Evolutionary conservation across 2,113 vertebrate genomes (phyloP).

Genomic region (Neolamprologus sp.): DNA sequence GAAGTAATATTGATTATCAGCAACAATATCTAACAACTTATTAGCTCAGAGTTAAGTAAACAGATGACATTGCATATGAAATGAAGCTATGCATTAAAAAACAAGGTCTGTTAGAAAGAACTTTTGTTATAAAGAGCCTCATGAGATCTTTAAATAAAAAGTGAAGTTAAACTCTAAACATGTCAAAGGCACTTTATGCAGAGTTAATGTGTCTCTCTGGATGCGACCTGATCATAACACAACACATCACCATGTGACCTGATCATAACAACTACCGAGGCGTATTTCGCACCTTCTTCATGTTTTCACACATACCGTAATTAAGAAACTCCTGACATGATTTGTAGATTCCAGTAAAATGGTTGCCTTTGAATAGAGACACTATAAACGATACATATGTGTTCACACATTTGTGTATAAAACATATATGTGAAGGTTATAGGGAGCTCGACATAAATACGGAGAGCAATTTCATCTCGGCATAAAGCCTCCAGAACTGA

Average conservation of each 20-base stretch:
- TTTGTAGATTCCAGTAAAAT: background rate
- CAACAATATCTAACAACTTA: background rate
- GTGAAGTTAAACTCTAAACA: background rate
- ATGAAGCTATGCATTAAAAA: background rate
- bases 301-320: constrained; percentile 10
- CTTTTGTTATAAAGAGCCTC: background rate
- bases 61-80: background rate
- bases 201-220: background rate
- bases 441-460: background rate
- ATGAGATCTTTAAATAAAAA: background rate
- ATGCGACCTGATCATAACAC: background rate
- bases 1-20: background rate
- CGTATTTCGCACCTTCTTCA: constrained; percentile 9
- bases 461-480: background rate
- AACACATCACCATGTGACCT: background rate
- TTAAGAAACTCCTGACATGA: background rate
- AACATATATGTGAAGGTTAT: background rate
- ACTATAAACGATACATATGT: background rate
- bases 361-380: background rate
- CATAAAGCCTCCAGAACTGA: background rate
- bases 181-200: background rate
- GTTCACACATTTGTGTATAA: background rate
- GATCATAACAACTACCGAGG: background rate
- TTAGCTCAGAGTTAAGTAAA: background rate
- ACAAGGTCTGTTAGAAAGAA: background rate